Percentiles rank a stretch among this genome's conserved stretches.
phyloP scores from a whole-genome alignment of 2,113 vertebrate species.

The Motacilla tschutschensis region DNA sequence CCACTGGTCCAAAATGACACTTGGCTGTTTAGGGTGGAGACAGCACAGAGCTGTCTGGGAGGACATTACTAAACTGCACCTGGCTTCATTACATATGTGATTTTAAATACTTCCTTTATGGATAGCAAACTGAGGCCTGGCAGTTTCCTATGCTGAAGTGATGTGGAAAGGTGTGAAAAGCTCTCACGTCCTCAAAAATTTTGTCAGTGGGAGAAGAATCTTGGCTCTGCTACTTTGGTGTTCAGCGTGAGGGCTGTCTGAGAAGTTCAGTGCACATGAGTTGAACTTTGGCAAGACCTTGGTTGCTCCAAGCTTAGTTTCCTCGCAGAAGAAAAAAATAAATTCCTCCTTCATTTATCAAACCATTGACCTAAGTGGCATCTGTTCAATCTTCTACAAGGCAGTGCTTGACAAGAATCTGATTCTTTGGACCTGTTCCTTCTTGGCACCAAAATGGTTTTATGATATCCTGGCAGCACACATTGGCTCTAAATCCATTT shows the following conservation, averaged over 20 bases:
- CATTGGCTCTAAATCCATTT: background rate
- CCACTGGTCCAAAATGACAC: background rate
- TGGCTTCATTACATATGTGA: background rate
- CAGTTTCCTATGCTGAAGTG: background rate
- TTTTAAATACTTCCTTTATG: background rate
- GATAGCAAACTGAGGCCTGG: background rate
- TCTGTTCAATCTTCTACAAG: background rate
- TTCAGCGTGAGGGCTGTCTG: background rate
- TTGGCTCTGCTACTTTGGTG: background rate
- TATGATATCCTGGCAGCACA: background rate
- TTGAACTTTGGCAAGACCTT: background rate
- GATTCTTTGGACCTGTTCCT: background rate
- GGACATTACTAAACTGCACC: background rate
- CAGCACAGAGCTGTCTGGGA: background rate
- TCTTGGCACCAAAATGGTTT: background rate
- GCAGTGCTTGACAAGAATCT: background rate
- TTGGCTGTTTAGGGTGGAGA: background rate
- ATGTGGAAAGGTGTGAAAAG: background rate
- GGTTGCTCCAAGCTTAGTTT: background rate
- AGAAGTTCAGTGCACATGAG: background rate
- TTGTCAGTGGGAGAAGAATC: background rate
- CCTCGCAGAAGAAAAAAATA: rapidly evolving
- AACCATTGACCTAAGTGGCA: background rate
- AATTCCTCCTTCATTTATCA: background rate
- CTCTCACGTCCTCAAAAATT: background rate